These are phyloP conservation scores for Hyalella azteca DNA, from an alignment of 2,888 invertebrate genomes.

Conservation along the genomic window DNA sequence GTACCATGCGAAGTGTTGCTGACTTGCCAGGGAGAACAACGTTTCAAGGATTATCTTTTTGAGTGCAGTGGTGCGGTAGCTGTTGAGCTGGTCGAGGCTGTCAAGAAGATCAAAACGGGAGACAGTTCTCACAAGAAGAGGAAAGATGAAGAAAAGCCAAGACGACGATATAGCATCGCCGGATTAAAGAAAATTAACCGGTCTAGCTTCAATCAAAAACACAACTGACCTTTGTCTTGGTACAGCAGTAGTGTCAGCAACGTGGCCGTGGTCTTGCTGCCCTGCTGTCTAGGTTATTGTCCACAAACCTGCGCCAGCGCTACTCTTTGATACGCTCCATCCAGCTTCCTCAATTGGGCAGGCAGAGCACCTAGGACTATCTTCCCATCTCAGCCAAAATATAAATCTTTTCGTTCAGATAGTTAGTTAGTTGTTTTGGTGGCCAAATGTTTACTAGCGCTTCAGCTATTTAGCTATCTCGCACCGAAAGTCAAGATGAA, in stretches of 20 bases:
- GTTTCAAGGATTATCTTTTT: slow-evolving; percentile 55
- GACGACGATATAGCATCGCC: slow-evolving; percentile 25
- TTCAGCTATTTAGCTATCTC: too few relatives aligned
- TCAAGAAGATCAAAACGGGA: slow-evolving; percentile 12
- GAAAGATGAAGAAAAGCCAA: slow-evolving; percentile 34
- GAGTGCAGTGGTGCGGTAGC: slow-evolving; percentile 42
- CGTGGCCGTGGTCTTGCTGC: neutral
- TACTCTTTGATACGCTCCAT: neutral
- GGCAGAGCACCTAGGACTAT: too few relatives aligned
- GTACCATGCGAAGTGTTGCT: slow-evolving; percentile 40
- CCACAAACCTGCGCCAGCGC: neutral
- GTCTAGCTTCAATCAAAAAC: neutral
- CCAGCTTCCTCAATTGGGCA: too few relatives aligned
- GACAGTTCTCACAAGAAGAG: slow-evolving; percentile 14
- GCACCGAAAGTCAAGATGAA: too few relatives aligned
- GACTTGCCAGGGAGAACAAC: slow-evolving; percentile 53
- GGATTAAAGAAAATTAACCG: slow-evolving; percentile 8
- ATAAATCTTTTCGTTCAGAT: too few relatives aligned
- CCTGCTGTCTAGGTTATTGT: slow-evolving; percentile 1
- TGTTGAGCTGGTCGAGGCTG: neutral
- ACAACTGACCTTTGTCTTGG: slow-evolving; percentile 15
- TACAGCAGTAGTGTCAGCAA: neutral
- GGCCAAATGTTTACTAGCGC: too few relatives aligned
- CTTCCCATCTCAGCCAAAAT: too few relatives aligned
- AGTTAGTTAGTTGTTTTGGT: too few relatives aligned